phyloP scores from a whole-genome alignment of 2,888 invertebrate species.

The Pachydiplax longipennis region DNA sequence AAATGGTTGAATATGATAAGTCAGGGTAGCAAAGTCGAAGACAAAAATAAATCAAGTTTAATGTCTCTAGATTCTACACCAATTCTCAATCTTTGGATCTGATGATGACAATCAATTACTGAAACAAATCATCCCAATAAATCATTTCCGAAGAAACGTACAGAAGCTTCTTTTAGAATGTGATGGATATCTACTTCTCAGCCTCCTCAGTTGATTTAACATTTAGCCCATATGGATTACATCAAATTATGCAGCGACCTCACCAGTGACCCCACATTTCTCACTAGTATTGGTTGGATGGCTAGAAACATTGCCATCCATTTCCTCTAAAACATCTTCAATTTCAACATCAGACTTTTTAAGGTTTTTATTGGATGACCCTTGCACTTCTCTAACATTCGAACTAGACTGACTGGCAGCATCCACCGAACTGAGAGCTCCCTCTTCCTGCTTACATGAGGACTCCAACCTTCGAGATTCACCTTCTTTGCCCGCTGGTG shows the following conservation, averaged over 20 bases:
- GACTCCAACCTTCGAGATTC: background rate
- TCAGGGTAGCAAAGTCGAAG: no score
- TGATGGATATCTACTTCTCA: background rate
- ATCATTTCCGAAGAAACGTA: no score
- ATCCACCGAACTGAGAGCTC: background rate
- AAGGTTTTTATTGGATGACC: background rate
- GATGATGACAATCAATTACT: no score
- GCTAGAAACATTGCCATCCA: background rate
- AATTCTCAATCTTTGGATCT: no score
- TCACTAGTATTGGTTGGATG: background rate
- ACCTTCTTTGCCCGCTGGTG: background rate
- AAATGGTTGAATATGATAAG: no score
- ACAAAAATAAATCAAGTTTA: no score
- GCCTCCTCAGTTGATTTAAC: background rate
- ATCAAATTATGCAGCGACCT: background rate
- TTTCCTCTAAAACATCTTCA: background rate
- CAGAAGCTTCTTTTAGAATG: no score
- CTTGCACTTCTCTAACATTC: background rate
- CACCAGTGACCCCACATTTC: background rate
- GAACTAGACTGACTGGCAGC: background rate
- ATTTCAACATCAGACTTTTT: background rate
- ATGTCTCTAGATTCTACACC: no score
- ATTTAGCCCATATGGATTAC: background rate
- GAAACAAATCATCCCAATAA: no score
- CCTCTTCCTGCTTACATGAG: background rate